Conservation (phyloP, 2,797 vertebrate species). For the Parotocinclus haroldoi region DNA sequence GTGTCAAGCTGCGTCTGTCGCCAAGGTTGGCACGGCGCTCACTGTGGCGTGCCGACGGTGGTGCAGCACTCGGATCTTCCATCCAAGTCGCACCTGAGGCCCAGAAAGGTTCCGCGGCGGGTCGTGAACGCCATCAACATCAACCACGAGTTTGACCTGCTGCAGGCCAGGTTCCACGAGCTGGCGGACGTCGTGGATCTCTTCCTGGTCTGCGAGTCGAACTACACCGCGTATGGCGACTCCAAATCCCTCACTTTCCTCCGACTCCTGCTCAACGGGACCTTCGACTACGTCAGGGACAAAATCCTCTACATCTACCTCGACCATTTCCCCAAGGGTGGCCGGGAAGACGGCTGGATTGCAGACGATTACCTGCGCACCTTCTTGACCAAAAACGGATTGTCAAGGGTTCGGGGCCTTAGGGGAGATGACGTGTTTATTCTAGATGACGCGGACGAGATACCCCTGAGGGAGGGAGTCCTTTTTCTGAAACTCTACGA, state of each 20-base stretch:
- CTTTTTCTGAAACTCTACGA: constrained; percentile 83
- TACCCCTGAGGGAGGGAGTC: constrained; percentile 75
- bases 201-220: constrained; percentile 83
- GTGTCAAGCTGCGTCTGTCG: constrained; percentile 72
- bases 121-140: constrained; percentile 84
- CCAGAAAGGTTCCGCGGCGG: constrained; percentile 71
- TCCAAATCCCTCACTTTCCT: constrained; percentile 74
- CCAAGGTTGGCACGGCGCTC: constrained; percentile 82
- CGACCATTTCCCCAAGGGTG: constrained; percentile 80
- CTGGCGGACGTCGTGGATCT: constrained; percentile 77
- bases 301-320: constrained; percentile 83
- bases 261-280: constrained; percentile 76
- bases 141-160: constrained; percentile 84
- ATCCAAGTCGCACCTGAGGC: constrained; percentile 76
- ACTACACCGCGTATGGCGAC: constrained; percentile 81
- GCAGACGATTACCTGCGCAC: constrained; percentile 84
- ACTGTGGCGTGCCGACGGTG: constrained; percentile 81
- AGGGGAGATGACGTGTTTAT: constrained; percentile 77
- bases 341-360: constrained; percentile 80
- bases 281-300: constrained; percentile 78
- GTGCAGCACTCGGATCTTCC: constrained; percentile 83
- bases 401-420: constrained; percentile 71
- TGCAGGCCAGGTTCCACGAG: constrained; percentile 80
- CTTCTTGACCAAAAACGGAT: constrained; percentile 76
- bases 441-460: constrained; percentile 82